Evolutionary conservation across 2,888 invertebrate genomes (phyloP), one percentile per base, ranked within the genome.

Genomic region (Uloborus plumipes): DNA sequence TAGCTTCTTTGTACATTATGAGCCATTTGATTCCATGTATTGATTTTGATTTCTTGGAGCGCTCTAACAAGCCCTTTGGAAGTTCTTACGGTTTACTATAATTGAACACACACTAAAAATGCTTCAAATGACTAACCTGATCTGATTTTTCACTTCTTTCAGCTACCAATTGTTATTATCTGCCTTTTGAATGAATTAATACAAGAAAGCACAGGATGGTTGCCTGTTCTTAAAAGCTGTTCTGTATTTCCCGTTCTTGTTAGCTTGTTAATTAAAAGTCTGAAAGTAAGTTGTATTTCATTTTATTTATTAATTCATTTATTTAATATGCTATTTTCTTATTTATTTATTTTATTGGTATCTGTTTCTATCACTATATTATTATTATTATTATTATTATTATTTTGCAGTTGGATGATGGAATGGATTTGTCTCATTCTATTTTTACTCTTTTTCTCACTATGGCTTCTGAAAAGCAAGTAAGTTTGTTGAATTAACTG

Each of bases 131-230:
- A 20, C 16, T 6, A 55, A 55, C 16, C 14, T 16, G 11, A 20
- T 51, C 58, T 70, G 15, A 31, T 39, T n/a, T 49, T 22, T 67
- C 31, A 2, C 39, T 39, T 11, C 65, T 26, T 79, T 72, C 49
- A 84, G 84, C 39, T 84, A 20, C 78, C 84, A 15, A 75, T 75
- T 53, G 78, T 71, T n/a, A 75, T 79, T 51, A 75, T 84, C 15
- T 51, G 62, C 31, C 78, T 84, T 13, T 50, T 84, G 1, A 84
- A 84, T 55, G 79, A 79, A 65, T 47, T 84, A 16, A 73, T 84
- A 49, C 74, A 74, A 75, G 66, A 70, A 20, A 66, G 58, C 2
- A 26, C 66, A 31, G 78, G 79, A 16, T 84, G 78, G 84, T 61
- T 84, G 22, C 71, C 70, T 53, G 62, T 84, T 53, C 39, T 84